Base-by-base conservation (phyloP, 2,113 vertebrate species). In the Prinia subflava region DNA sequence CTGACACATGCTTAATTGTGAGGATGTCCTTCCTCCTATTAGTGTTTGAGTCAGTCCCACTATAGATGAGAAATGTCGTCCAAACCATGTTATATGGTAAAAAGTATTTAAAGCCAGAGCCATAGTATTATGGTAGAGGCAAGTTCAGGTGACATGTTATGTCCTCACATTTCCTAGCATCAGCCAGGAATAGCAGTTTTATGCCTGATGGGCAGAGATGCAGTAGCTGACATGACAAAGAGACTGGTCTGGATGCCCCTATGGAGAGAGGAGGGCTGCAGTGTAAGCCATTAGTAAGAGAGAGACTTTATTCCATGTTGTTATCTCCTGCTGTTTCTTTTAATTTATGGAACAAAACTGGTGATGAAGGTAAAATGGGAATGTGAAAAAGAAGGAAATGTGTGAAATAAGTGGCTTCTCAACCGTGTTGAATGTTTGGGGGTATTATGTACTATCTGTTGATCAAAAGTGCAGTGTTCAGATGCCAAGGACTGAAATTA, bases 21-120 rank as follows among this genome's bases (percentile, higher is more conserved):
- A 94, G 96, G 97, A 97, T 95, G 46, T 93, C 76, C 92, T 97
- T 97, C 97, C 95, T 96, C 67, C 83, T 59, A 73, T 15, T 90
- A 53, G 30, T 19, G 11, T 74, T 87, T 83, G 44, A 93, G 90
- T 92, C 42, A 84, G 47, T 35, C 50, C 70, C 46, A 53, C 63
- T 59, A 41, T 84, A 82, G 71, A 70, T 70, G 79, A 95, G 69
- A 62, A 44, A 62, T 60, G 56, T 59, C 85, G 87, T 59, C 50
- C 60, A 60, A 80, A 63, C 74, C 5, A 1, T 12, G 7, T 31
- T 83, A 23, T 42, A 65, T 11, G 31, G 37, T 79, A 64, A 95
- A 69, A 90, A 77, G 47, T 76, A 44, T 49, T 87, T 91, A 52
- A 55, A 73, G 35, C 27, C 30, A 25, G 19, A 31, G 41, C 31